Conservation (phyloP, 1,140 invertebrate species). For the Globodera ellingtonae region DNA sequence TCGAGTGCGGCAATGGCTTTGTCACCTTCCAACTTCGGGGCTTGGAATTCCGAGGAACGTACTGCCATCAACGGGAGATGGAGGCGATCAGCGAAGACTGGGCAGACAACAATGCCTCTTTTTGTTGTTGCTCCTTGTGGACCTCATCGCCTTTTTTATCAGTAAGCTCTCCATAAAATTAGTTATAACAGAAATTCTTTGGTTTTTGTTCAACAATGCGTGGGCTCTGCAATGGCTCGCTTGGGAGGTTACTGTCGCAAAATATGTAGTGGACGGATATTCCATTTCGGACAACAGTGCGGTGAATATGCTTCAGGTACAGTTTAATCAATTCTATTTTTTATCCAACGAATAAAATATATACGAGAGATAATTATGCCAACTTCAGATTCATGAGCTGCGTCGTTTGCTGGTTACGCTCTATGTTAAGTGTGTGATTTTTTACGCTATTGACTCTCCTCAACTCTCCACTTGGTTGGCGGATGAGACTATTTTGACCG, state of each 20-base stretch:
- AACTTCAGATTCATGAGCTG: constrained; percentile 79
- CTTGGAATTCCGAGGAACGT: constrained; percentile 92
- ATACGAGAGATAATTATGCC: too few relatives aligned
- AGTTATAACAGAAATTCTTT: constrained; percentile 52
- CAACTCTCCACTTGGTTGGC: constrained; percentile 87
- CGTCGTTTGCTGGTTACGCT: constrained; percentile 93
- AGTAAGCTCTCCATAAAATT: neutral
- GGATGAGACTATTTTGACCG: constrained; percentile 71
- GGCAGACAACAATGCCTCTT: constrained; percentile 79
- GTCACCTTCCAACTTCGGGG: constrained; percentile 93
- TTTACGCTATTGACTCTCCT: constrained; percentile 82
- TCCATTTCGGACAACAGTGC: constrained; percentile 96
- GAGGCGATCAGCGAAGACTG: constrained; percentile 92
- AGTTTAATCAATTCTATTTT: neutral
- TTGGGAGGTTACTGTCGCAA: constrained; percentile 90
- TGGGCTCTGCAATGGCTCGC: constrained; percentile 96
- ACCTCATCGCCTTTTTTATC: constrained; percentile 76
- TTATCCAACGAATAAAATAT: too few relatives aligned
- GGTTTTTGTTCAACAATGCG: constrained; percentile 87
- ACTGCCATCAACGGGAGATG: constrained; percentile 88
- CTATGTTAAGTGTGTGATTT: constrained; percentile 98
- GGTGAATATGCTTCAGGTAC: constrained; percentile 86
- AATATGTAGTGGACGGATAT: constrained; percentile 96
- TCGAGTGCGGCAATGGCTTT: constrained; percentile 96
- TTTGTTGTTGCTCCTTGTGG: constrained; percentile 89